Percentiles rank a stretch among this genome's conserved stretches.
These are phyloP conservation scores for Elaphurus davidianus DNA, from an alignment of 2,113 vertebrate species.

Conservation along the genomic window DNA sequence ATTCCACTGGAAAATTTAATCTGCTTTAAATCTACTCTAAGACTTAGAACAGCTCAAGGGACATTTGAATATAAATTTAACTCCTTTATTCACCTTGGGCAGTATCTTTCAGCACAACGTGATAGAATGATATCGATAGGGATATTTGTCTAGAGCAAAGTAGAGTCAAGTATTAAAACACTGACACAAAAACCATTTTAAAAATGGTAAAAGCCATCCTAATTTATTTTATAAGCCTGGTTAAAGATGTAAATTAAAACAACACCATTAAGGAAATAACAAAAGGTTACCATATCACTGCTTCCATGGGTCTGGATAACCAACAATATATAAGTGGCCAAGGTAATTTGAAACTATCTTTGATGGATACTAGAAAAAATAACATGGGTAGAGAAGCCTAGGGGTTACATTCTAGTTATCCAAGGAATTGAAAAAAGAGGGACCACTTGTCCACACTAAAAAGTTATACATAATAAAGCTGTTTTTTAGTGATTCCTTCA, in stretches of 20 bases:
- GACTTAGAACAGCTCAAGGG: slow-evolving; percentile 69
- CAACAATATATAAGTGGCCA: neutral
- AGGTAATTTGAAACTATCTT: slow-evolving; percentile 1
- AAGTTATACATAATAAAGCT: neutral
- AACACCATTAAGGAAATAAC: neutral
- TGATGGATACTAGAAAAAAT: slow-evolving; percentile 42
- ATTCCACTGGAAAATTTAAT: slow-evolving; percentile 76
- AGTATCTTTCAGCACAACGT: slow-evolving; percentile 66
- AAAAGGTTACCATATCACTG: neutral
- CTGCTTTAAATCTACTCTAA: slow-evolving; percentile 80
- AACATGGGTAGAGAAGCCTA: neutral
- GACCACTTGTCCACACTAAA: neutral
- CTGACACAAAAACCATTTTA: slow-evolving; percentile 34
- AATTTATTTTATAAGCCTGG: slow-evolving; percentile 53
- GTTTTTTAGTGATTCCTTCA: neutral
- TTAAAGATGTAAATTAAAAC: slow-evolving; percentile 38
- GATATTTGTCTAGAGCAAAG: neutral
- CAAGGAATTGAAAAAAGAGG: neutral
- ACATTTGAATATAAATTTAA: slow-evolving; percentile 73
- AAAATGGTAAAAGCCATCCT: slow-evolving; percentile 4
- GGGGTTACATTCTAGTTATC: neutral
- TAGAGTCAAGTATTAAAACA: slow-evolving; percentile 14
- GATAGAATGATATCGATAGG: neutral
- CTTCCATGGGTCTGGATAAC: neutral
- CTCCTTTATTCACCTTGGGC: slow-evolving; percentile 73